phyloP scores from a whole-genome alignment of 2,888 invertebrate species.

The Tipula confusa region DNA sequence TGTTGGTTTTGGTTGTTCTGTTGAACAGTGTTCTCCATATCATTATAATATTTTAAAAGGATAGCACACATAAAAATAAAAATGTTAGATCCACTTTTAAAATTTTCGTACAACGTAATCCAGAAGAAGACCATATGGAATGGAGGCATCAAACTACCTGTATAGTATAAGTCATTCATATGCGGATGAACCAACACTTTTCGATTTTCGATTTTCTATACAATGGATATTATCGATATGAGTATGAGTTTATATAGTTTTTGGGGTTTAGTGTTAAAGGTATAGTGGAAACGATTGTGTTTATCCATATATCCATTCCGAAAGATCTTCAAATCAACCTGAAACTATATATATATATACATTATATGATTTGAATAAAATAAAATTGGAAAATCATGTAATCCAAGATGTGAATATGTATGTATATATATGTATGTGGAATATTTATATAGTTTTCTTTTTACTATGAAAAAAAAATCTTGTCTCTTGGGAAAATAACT shows the following conservation, averaged over 20 bases:
- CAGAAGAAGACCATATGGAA: neutral
- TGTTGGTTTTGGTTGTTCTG: neutral
- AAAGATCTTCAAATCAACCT: neutral
- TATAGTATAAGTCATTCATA: too few relatives aligned
- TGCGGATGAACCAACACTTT: too few relatives aligned
- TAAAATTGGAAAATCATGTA: neutral
- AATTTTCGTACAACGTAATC: neutral
- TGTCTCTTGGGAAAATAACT: neutral
- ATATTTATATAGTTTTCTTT: neutral
- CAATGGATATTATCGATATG: too few relatives aligned
- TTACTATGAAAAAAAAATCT: neutral
- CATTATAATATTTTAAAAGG: conserved; percentile 25
- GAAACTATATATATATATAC: too few relatives aligned
- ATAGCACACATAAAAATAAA: neutral
- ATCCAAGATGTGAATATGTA: neutral
- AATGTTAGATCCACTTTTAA: neutral
- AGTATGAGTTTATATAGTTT: neutral
- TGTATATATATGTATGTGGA: neutral
- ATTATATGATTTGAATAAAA: neutral
- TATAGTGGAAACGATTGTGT: too few relatives aligned
- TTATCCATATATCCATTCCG: too few relatives aligned
- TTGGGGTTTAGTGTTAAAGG: too few relatives aligned
- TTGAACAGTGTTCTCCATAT: neutral
- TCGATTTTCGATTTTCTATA: neutral
- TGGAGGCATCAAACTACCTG: neutral